Evolutionary conservation across 2,888 invertebrate species (phyloP).

Genomic region (Euplexia lucipara): DNA sequence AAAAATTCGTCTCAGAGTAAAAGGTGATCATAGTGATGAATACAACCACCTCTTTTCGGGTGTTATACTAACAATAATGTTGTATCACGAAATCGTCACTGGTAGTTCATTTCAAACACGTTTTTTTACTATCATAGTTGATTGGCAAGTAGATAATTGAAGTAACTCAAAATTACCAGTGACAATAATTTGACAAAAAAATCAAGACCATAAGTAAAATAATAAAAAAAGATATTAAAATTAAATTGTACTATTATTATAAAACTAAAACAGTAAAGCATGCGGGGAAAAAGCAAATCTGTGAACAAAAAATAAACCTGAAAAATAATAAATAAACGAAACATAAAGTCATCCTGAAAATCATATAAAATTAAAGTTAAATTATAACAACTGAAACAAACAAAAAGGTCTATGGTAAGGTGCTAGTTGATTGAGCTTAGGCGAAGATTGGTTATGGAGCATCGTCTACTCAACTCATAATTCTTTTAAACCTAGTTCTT

Average conservation of each 20-base stretch:
- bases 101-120: neutral
- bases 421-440: neutral
- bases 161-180: neutral
- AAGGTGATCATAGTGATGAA: no score
- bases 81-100: neutral
- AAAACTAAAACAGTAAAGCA: constrained; percentile 31
- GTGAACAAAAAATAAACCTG: constrained; percentile 49
- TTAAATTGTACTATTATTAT: neutral
- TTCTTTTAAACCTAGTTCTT: no score
- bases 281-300: constrained; percentile 45
- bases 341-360: constrained; percentile 36
- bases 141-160: no score
- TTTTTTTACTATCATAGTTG: neutral
- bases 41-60: no score
- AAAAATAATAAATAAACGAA: constrained; percentile 39
- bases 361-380: constrained; percentile 32
- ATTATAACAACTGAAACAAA: constrained; percentile 22
- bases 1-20: no score
- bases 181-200: neutral
- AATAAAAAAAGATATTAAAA: neutral
- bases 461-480: no score
- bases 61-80: no score
- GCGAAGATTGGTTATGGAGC: neutral
- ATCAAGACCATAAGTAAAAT: neutral
- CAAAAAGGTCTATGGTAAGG: neutral